Percentiles rank a stretch among this genome's conserved stretches.
These are phyloP conservation scores for Hermatobates lingyangjiaoensis DNA, from an alignment of 1,140 invertebrate species.

Conservation along the genomic window DNA sequence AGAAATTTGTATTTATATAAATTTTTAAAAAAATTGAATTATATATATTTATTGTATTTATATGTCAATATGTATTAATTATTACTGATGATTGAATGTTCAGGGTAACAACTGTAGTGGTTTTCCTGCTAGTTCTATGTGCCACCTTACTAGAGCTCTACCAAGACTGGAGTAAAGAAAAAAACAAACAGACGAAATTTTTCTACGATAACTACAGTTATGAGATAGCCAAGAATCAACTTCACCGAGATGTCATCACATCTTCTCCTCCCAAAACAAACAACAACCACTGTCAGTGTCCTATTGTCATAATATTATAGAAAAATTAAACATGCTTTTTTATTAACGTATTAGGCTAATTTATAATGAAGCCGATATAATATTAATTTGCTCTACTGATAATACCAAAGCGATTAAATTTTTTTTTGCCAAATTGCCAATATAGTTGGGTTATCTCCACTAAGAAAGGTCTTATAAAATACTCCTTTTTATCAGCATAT, in stretches of 20 bases:
- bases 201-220: constrained; percentile 18
- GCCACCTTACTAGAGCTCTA: constrained; percentile 16
- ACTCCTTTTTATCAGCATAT: no score
- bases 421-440: neutral
- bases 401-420: neutral
- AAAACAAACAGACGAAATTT: constrained; percentile 11
- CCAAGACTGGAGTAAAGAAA: constrained; percentile 6
- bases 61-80: neutral
- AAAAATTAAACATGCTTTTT: no score
- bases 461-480: no score
- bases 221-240: constrained; percentile 13
- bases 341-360: no score
- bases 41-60: constrained; percentile 1
- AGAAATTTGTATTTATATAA: neutral
- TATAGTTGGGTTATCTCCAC: neutral
- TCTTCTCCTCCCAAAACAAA: constrained; percentile 6
- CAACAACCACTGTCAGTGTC: constrained; percentile 10
- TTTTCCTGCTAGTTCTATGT: constrained; percentile 7
- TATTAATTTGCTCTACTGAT: no score
- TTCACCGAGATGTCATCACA: constrained; percentile 2
- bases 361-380: no score
- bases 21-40: neutral
- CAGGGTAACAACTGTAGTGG: constrained; percentile 14
- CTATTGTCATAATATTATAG: no score
- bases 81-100: constrained; percentile 4